phyloP scores from a whole-genome alignment of 1,140 invertebrate genomes.

The Achatina immaculata region DNA sequence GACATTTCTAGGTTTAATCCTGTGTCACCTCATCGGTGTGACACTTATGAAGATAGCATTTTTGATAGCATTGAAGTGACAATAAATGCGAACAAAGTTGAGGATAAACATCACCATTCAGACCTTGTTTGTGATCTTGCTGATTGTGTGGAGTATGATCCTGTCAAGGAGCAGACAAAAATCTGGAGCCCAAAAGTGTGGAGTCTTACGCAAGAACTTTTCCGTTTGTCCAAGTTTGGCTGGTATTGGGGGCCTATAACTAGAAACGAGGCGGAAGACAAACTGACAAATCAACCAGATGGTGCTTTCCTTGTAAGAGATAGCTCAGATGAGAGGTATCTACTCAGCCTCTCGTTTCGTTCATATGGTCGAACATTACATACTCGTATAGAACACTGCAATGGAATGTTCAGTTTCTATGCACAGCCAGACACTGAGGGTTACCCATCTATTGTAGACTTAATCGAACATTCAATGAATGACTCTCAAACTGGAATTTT shows the following conservation, averaged over 20 bases:
- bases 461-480: constrained; percentile 81
- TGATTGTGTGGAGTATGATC: constrained; percentile 37
- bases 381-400: constrained; percentile 79
- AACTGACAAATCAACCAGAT: constrained; percentile 79
- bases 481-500: constrained; percentile 79
- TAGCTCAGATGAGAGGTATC: constrained; percentile 80
- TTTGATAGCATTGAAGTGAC: constrained; percentile 4
- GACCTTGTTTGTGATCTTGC: constrained; percentile 27
- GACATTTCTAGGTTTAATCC: constrained; percentile 62
- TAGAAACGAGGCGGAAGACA: constrained; percentile 76
- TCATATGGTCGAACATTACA: constrained; percentile 83
- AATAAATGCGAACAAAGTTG: neutral
- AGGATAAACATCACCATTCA: constrained; percentile 2
- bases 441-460: constrained; percentile 78
- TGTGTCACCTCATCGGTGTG: constrained; percentile 15
- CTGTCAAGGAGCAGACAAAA: constrained; percentile 23
- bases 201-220: constrained; percentile 74
- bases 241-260: constrained; percentile 81
- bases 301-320: constrained; percentile 84
- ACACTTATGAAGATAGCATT: neutral
- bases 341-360: constrained; percentile 81
- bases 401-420: constrained; percentile 79
- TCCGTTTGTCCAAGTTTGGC: constrained; percentile 76
- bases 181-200: constrained; percentile 58
- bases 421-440: constrained; percentile 78